Base-by-base conservation (phyloP, 2,113 vertebrate genomes). In the Synchiropus splendidus region DNA sequence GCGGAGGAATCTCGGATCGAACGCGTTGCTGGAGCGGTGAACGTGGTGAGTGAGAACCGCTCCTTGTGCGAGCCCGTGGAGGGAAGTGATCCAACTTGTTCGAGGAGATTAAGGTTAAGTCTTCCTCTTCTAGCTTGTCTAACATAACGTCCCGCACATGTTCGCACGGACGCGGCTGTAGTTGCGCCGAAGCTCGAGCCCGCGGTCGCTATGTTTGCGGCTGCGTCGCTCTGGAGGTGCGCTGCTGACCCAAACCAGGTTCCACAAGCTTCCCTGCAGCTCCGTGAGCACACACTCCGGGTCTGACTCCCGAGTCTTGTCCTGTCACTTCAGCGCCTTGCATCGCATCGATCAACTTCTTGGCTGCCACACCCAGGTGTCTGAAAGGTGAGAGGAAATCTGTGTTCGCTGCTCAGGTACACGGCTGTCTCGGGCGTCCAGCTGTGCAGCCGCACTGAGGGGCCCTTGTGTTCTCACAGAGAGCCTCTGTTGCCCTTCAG, bases 71-170 rank as follows among this genome's bases (percentile, higher is more conserved):
- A 39, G 45, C 18, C 18, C n/a, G 48, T 51, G 45, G 9, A 41
- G 54, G 51, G 62, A 72, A 77, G 66, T 74, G 71, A 74, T 63
- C 61, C 51, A 85, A 84, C 85, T 83, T 82, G 82, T 83, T 73
- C 68, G 54, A 76, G 54, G 61, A 64, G 72, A 85, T 85, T 75
- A 78, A 60, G 56, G 75, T 66, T 80, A 78, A 78, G 42, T 73
- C 74, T 47, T 21, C 85, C 82, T 85, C 73, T 48, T 44, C 45
- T 51, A 51, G 56, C 51, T 51, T 70, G 62, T 78, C 31, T 9
- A 27, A 8, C 4, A 27, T 27, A 27, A 27, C n/a, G n/a, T n/a
- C n/a, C n/a, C n/a, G n/a, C n/a, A n/a, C n/a, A n/a, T 27, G 21
- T 27, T 27, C 8, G 21, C 21, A 27, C 21, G 21, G 8, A 27